phyloP scores from a whole-genome alignment of 2,888 invertebrate genomes.

The Ochropacha duplaris region DNA sequence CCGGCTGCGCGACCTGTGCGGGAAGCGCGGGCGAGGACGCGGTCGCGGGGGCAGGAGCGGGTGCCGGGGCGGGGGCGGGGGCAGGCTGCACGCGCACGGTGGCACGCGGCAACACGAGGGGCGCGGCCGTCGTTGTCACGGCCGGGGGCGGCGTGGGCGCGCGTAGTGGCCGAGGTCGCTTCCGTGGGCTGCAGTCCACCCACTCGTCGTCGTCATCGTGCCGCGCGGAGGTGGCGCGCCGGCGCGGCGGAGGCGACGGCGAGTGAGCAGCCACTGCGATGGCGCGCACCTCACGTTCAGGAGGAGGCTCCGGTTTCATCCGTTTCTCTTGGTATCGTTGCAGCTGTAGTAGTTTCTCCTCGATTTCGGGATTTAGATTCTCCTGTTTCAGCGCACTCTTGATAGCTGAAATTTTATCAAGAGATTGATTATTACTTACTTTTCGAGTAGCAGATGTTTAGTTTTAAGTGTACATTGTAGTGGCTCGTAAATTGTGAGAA shows the following conservation, averaged over 20 bases:
- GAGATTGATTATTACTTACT: neutral
- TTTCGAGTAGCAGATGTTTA: neutral
- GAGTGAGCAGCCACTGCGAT: slow-evolving; percentile 39
- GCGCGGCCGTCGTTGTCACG: slow-evolving; percentile 30
- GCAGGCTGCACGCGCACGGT: slow-evolving; percentile 63
- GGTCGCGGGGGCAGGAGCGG: slow-evolving; percentile 16
- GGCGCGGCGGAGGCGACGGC: slow-evolving; percentile 54
- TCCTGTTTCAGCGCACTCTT: slow-evolving; percentile 96
- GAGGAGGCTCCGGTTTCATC: slow-evolving; percentile 83
- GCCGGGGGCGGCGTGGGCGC: slow-evolving; percentile 32
- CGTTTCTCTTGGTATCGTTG: slow-evolving; percentile 93
- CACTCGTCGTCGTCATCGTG: slow-evolving; percentile 74
- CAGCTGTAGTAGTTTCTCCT: slow-evolving; percentile 93
- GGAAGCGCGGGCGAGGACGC: slow-evolving; percentile 12
- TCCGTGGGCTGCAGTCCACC: slow-evolving; percentile 67
- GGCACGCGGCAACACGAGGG: slow-evolving; percentile 34
- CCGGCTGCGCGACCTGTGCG: slow-evolving; percentile 31
- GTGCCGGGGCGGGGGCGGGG: slow-evolving; percentile 12
- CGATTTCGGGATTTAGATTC: slow-evolving; percentile 95
- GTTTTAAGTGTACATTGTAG: neutral
- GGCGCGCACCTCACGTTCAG: slow-evolving; percentile 63
- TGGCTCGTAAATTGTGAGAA: neutral
- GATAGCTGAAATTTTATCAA: slow-evolving; percentile 86
- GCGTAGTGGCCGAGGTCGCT: slow-evolving; percentile 42
- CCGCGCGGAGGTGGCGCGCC: slow-evolving; percentile 51